Evolutionary conservation across 2,797 vertebrate genomes (phyloP), one percentile per base, ranked within the genome.

Genomic region (Anableps anableps): DNA sequence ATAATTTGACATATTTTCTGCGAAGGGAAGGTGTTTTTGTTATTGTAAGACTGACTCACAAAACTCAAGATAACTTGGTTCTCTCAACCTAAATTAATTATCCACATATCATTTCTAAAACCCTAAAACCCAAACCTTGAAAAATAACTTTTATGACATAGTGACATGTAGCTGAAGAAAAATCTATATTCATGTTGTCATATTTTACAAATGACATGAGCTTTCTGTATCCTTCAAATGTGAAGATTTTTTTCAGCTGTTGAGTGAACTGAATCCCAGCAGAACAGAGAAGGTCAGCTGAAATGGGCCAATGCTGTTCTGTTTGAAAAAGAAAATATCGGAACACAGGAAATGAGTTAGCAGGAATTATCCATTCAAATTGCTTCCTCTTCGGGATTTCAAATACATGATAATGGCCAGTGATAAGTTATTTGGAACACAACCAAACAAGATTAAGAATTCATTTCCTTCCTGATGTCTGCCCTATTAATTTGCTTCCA

Each of bases 281-380:
- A 84, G 90, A 91, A 83, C 45, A 0, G 83, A 90, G 87, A n/a
- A 0, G 84, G 64, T 87, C 80, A 87, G 85, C 74, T 17, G 51
- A 79, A 75, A 78, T 60, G 78, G 75, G 77, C 66, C 79, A 76
- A 72, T 53, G 71, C 74, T 3, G 43, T 41, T 74, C 72, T 75
- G 80, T 86, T 85, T 85, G 83, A 84, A 91, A 91, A 90, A 91
- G 90, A 91, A 95, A 95, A 94, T 91, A 94, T 93, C 91, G 82
- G 86, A 90, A 92, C 91, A 93, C 95, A 95, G 96, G 95, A 96
- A 96, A 95, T 95, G 93, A 94, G 86, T 88, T 85, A 80, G 91
- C 91, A 95, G 93, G 94, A 95, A 94, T 91, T 86, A 94, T 95
- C 90, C 91, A 91, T 95, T 96, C 92, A 94, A 94, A 95, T 94